Base-by-base conservation (phyloP, 2,888 invertebrate genomes). In the Chrysolina oricalcia region DNA sequence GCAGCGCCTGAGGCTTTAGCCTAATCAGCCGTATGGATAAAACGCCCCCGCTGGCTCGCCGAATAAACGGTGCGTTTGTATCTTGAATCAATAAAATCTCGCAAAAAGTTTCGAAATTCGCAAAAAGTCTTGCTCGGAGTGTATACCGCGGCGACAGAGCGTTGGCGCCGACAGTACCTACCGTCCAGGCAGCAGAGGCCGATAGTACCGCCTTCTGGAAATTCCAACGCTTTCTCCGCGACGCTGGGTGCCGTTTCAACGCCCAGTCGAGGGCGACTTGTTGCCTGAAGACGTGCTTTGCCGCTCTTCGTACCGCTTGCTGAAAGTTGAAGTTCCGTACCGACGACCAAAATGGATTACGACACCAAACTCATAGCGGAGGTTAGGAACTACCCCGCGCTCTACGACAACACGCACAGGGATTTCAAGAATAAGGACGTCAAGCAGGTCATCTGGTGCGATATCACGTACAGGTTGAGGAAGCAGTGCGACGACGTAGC, bases 321-420 rank as follows among this genome's bases (percentile, higher is more conserved):
- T 15, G 41, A 21, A 15, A 8, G 59, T 35, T 5, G 19, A 4
- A 23, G 43, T 27, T 10, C 63, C 41, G 40, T 63, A 10, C 46
- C 48, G 66, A 15, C 46, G 43, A 43, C 56, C 19, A 41, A 62
- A 17, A 80, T 78, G 78, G 81, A 81, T 56, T 78, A 77, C 70
- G 79, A 81, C 53, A 72, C 73, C 27, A 74, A 50, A 17, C 73
- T 81, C 40, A 80, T 81, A 11, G 59, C 50, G 0, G 76, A 75
- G 40, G 80, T 81, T 48, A 72, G 72, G 48, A 68, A 40, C 17
- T 73, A 75, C 50, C 80, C 81, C 23, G 77, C 75, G 65, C 74
- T 81, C 21, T 81, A 81, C 72, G 81, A 81, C 67, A 75, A 67
- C 63, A 50, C 72, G n/a, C 77, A 80, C 65, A 62, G 46, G 65